Evolutionary conservation across 2,888 invertebrate genomes (phyloP), one percentile per base, ranked within the genome.

Genomic region (Phengaris arion): DNA sequence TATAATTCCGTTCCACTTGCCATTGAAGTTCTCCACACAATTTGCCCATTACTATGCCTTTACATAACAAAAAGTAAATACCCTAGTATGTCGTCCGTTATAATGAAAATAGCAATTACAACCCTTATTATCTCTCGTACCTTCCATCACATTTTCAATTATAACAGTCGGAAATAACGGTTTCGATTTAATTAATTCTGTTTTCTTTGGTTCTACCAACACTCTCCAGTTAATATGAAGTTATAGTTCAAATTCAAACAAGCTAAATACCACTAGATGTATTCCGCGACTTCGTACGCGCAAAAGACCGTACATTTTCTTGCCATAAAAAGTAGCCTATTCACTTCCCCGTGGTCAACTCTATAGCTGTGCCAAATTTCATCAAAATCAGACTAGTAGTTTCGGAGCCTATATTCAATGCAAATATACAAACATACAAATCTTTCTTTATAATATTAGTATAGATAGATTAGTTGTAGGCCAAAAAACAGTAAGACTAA

Each of bases 121-220:
- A 48, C 45, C 13, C 10, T 12, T 74, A 55, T 72, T 73, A 76
- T 74, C n/a, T 69, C 52, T 74, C 52, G 8, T 12, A 45, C 64
- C 64, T 35, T 68, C 52, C 45, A 69, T 77, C 76, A 74, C 74
- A 74, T 77, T 83, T 79, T 84, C 83, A 83, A 82, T 81, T 83
- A 80, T 81, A 82, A 78, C 80, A 15, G 46, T 48, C 9, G 77
- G 78, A 83, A 83, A 84, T 87, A 84, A 83, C 82, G 83, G 84
- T 88, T 88, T 86, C 79, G 81, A 85, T 87, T 87, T 85, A 82
- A 86, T 87, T 86, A 85, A 80, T 80, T 76, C 81, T 81, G 64
- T 64, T 85, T 13, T 69, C 46, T 69, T 69, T 48, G 48, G 48
- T 69, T 48, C 15, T n/a, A 8, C 48, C 7, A 22, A 59, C 59